Percentiles rank a stretch among this genome's conserved stretches.
Evolutionary conservation across 35 echinoderm and acorn worm species (phyloP).

Genomic region (Strongylocentrotus purpuratus): DNA sequence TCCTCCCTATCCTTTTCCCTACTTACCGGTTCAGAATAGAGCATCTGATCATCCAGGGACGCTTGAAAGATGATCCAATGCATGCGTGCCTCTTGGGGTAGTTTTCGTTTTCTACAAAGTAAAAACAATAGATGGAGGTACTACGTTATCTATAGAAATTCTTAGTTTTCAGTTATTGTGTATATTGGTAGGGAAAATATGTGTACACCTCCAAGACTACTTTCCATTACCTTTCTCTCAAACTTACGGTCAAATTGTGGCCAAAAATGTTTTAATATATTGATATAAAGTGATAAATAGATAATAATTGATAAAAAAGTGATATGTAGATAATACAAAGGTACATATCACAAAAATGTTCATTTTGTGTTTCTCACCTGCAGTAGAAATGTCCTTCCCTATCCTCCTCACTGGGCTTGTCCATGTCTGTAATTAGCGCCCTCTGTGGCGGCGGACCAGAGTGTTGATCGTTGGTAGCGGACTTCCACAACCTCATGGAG

Average conservation of each 20-base stretch:
- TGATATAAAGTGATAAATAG: too few species aligned
- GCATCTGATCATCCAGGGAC: not conserved
- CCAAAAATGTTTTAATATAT: too few species aligned
- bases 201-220: too few species aligned
- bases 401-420: slow-evolving; percentile 38
- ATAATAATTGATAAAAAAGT: too few species aligned
- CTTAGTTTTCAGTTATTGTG: too few species aligned
- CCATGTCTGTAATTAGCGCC: slow-evolving; percentile 47
- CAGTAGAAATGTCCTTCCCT: slow-evolving; percentile 73
- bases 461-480: not conserved
- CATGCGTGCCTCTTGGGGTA: slow-evolving; percentile 63
- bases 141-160: too few species aligned
- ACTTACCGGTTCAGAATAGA: not conserved
- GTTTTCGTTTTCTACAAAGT: slow-evolving; percentile 60
- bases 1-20: not conserved
- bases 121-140: slow-evolving; percentile 11
- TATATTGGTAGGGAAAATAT: too few species aligned
- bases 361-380: slow-evolving; percentile 52
- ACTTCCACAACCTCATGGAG: slow-evolving; percentile 74
- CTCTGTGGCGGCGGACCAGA: slow-evolving; percentile 42
- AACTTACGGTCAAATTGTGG: too few species aligned
- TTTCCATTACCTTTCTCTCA: too few species aligned
- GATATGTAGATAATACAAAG: too few species aligned
- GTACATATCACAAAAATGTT: too few species aligned
- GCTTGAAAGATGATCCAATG: slow-evolving; percentile 77